Base-by-base conservation (phyloP, 2,888 invertebrate species). In the Volucella inanis region DNA sequence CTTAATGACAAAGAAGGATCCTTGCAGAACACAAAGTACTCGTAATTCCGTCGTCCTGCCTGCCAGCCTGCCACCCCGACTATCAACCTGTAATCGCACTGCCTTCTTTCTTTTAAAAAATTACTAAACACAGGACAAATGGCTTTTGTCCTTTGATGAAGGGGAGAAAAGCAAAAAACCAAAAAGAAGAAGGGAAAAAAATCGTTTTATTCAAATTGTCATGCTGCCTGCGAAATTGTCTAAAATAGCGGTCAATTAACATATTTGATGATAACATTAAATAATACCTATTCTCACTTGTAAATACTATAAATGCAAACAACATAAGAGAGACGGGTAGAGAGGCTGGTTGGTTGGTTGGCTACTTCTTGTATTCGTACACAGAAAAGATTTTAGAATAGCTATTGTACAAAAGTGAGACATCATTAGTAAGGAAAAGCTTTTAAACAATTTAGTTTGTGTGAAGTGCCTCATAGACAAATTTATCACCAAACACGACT, bases 241-340 rank as follows among this genome's bases (percentile, higher is more conserved):
- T 74, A 15, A 68, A 74, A 80, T 74, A 67, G 74, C 74, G 74
- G 74, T 81, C 81, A 76, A 81, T 81, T 81, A 76, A 76, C 76
- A 76, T 81, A 76, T 59, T 76, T 81, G 81, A 81, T 81, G 81
- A 50, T 45, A 50, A 64, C 64, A 64, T 47, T 81, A 76, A 81
- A 76, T 71, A 76, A 76, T 76, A 50, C 62, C 57, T 49, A 43
- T 14, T 11, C 22, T 18, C 57, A 15, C 47, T 45, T 61, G 43
- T 18, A 43, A 50, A 14, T n/a, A n/a, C n/a, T n/a, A n/a, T 54
- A 4, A 70, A 64, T 75, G 55, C 75, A 75, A 81, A 81, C 65
- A 76, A 52, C 52, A 43, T 54, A 14, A 67, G 43, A 41, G 14
- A 38, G 22, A 12, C 11, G 47, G 22, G 15, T 8, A 31, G 12